Conservation (phyloP, 2,113 vertebrate species). For the Vimba vimba region DNA sequence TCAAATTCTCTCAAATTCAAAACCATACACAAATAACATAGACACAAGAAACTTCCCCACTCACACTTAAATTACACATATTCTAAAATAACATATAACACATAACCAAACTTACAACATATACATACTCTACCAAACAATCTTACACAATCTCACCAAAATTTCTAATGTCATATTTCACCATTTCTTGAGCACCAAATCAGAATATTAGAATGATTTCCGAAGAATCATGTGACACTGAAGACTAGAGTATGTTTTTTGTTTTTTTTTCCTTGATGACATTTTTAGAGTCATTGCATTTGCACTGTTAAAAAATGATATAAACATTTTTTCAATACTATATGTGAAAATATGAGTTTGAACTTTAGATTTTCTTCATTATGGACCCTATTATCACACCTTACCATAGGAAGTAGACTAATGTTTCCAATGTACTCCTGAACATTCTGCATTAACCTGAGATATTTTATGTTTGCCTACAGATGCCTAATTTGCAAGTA, state of each 20-base stretch:
- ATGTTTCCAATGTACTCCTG: neutral
- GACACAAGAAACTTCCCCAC: too few relatives aligned
- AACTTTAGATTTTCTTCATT: neutral
- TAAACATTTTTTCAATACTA: neutral
- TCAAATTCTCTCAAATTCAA: too few relatives aligned
- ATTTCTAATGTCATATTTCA: too few relatives aligned
- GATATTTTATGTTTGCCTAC: neutral
- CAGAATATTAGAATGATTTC: neutral
- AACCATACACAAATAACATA: too few relatives aligned
- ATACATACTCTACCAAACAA: too few relatives aligned
- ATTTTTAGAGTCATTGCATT: neutral
- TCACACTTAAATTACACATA: too few relatives aligned
- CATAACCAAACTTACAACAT: too few relatives aligned
- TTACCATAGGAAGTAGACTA: neutral
- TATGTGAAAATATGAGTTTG: neutral
- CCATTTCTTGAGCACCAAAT: neutral
- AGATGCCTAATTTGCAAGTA: conserved; percentile 7
- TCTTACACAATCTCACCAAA: too few relatives aligned
- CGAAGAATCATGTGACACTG: neutral
- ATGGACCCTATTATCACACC: neutral
- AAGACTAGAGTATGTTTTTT: neutral
- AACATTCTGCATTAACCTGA: neutral
- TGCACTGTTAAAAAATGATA: neutral
- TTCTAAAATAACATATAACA: too few relatives aligned
- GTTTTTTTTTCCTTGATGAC: neutral